Conservation (phyloP, 64 coral and sea anemone species). For the Platygyra sinensis region DNA sequence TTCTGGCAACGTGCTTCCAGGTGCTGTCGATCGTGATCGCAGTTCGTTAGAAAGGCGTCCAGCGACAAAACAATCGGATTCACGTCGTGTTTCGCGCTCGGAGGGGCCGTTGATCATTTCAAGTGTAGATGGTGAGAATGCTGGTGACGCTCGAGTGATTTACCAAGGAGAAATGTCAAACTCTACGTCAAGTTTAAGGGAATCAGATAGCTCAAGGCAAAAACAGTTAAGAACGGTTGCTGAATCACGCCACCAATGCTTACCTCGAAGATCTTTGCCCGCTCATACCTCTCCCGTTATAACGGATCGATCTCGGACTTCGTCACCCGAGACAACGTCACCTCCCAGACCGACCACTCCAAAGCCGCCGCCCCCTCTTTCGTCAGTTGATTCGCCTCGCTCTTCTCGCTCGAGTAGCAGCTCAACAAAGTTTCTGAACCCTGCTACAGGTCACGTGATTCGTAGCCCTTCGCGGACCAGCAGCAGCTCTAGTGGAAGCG, state of each 20-base stretch:
- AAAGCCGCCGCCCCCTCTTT: constrained; percentile 33
- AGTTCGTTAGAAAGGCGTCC: neutral
- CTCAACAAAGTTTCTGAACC: constrained; percentile 21
- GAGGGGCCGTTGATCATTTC: neutral
- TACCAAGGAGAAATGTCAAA: constrained; percentile 1
- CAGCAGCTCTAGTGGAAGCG: constrained; percentile 85
- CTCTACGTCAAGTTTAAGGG: neutral
- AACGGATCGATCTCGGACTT: constrained; percentile 68
- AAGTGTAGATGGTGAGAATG: neutral
- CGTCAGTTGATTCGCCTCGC: constrained; percentile 12
- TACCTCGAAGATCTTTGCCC: neutral
- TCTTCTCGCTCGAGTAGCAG: constrained; percentile 36
- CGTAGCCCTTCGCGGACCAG: constrained; percentile 85
- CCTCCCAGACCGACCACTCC: constrained; percentile 7
- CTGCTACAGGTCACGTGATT: constrained; percentile 27
- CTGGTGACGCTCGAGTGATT: neutral
- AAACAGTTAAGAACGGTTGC: neutral
- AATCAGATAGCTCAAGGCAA: neutral
- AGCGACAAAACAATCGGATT: neutral
- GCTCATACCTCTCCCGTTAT: constrained; percentile 45
- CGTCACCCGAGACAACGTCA: constrained; percentile 4
- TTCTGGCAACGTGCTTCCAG: neutral
- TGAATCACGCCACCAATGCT: neutral
- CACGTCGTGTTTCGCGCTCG: neutral
- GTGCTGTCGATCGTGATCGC: neutral